Base-by-base conservation (phyloP, 2,113 vertebrate species). In the Eupsittula cactorum region DNA sequence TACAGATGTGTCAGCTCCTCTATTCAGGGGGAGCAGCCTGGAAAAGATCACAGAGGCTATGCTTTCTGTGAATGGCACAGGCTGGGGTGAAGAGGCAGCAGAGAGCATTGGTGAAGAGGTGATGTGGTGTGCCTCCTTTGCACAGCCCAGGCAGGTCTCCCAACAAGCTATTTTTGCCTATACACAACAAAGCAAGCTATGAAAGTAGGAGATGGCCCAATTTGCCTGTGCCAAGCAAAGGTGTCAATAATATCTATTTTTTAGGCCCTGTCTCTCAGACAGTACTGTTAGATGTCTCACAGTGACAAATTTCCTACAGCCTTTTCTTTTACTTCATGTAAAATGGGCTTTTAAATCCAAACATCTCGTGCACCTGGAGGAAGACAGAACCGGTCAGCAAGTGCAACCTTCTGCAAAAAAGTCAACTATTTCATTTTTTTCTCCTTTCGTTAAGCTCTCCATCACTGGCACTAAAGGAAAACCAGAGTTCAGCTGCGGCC, bases 1-100 rank as follows among this genome's bases (percentile, higher is more conserved):
- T 82, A 91, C 41, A 94, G 85, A 93, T 80, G 52, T 57, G 86
- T 69, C 75, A 52, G 84, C 21, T 93, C 95, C 87, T 95, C 83
- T 92, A 90, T 77, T 92, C 60, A 1, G 52, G 84, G 41, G 15
- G 60, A 82, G 70, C 59, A 91, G 92, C 63, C 86, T 89, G 90
- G 77, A 63, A 89, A 96, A 68, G 88, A 95, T 44, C 55, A 82
- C 6, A 20, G 88, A 3, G 33, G 91, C 79, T 82, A 35, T 2
- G 11, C 53, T 91, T 31, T 59, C 53, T 0, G 2, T 20, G 78
- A 94, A 67, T 35, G 86, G 76, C 73, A 60, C 33, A 20, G 82
- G 76, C 69, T 0, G 2, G 49, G 77, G 27, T 37, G 62, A 83
- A 52, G 73, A 52, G 88, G 64, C 55, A 90, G 73, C 8, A 6